Conservation (phyloP, 2,113 vertebrate genomes). For the Thymallus thymallus region DNA sequence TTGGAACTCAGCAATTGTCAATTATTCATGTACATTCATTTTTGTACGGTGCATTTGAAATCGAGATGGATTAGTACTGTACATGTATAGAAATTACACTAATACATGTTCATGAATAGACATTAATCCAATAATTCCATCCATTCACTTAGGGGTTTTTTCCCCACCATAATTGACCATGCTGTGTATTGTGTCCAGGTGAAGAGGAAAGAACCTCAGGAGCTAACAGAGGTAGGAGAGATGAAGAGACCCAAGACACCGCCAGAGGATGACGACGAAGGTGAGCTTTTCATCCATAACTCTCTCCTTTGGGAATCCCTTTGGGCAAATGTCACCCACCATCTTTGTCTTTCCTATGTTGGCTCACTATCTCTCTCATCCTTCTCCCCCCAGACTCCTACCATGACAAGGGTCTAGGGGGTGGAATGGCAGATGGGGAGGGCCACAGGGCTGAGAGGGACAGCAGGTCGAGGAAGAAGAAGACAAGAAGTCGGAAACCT, state of each 20-base stretch:
- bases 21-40: background rate
- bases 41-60: background rate
- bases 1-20: background rate
- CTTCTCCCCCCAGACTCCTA: slow-evolving; percentile 46
- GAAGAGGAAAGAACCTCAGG: slow-evolving; percentile 89
- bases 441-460: slow-evolving; percentile 57
- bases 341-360: background rate
- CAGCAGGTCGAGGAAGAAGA: slow-evolving; percentile 77
- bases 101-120: too few species aligned
- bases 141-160: too few species aligned
- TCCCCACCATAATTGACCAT: too few species aligned
- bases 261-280: slow-evolving; percentile 84
- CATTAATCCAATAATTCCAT: too few species aligned
- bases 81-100: too few species aligned
- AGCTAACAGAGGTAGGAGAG: slow-evolving; percentile 81
- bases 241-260: slow-evolving; percentile 84
- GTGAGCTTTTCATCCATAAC: slow-evolving; percentile 54
- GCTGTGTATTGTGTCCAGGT: slow-evolving; percentile 69
- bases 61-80: background rate
- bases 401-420: slow-evolving; percentile 56
- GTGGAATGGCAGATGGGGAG: slow-evolving; percentile 50
- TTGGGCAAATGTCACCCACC: background rate
- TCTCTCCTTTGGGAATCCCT: background rate
- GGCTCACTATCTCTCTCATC: background rate
- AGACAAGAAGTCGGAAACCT: slow-evolving; percentile 78